Evolutionary conservation across 2,888 invertebrate genomes (phyloP), one percentile per base, ranked within the genome.

Genomic region (Cantharis flavilabris): DNA sequence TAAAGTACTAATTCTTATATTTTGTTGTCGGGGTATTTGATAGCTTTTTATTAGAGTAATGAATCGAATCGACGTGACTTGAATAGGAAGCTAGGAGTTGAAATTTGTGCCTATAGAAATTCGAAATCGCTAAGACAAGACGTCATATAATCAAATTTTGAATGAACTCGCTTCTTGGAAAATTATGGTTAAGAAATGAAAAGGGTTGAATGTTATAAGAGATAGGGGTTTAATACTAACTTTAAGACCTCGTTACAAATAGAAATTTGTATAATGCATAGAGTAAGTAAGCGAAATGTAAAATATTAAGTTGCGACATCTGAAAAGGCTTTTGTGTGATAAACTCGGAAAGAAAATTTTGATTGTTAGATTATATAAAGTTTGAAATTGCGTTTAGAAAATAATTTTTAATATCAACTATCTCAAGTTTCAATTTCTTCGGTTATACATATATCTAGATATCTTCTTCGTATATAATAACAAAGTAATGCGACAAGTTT

Each of bases 71-170:
- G 23, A 14, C 23, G 65, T 23, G 65, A 65, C n/a, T 65, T 65
- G 9, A 65, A 65, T 20, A n/a, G 1, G 65, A 65, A 26, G 11
- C 10, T 11, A 18, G 26, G 23, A 9, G 13, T 20, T 23, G 65
- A 67, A 23, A 67, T 67, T 67, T 67, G 11, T 63, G n/a, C 26
- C 62, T 30, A 63, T 71, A 73, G 71, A 73, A 73, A 77, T 77
- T 77, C 64, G 71, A 71, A 74, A 71, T 73, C 64, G 26, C 23
- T 16, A 69, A 69, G 67, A 69, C 62, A 62, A 28, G 73, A 67
- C 71, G 71, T 75, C 75, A 67, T 71, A 69, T 77, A 77, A 77
- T 77, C 77, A 69, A 77, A 77, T 77, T 71, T 74, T 33, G 73
- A 77, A 77, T 69, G 71, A 74, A 77, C 65, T 71, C 70, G 62